Evolutionary conservation across 92 coral and sea anemone genomes (phyloP).

Genomic region (Porites divaricata): DNA sequence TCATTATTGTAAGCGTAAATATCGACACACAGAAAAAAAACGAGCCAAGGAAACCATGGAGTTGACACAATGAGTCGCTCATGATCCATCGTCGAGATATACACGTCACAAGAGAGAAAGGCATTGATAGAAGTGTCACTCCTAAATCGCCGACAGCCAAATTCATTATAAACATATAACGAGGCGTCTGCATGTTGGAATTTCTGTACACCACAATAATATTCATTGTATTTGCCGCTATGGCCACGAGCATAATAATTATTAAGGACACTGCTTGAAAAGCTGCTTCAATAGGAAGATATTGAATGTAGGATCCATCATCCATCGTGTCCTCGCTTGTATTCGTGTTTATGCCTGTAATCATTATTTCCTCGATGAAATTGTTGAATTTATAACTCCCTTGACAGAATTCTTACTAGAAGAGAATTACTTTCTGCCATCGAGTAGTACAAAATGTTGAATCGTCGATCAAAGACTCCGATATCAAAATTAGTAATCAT

Average conservation of each 20-base stretch:
- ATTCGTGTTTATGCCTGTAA: neutral
- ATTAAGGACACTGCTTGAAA: conserved; percentile 64
- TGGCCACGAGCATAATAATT: conserved; percentile 74
- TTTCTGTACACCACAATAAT: conserved; percentile 73
- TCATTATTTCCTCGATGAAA: conserved; percentile 9
- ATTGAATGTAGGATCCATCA: neutral
- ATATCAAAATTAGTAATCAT: neutral
- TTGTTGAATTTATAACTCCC: neutral
- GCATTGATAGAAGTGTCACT: conserved; percentile 85
- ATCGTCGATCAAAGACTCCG: conserved; percentile 10
- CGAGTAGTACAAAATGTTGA: neutral
- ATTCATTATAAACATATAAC: conserved; percentile 88
- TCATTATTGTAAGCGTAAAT: conserved; percentile 88
- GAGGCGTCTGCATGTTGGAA: conserved; percentile 86
- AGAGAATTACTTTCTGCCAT: neutral
- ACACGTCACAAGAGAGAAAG: conserved; percentile 79
- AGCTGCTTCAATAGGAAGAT: conserved; percentile 35
- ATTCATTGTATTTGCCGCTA: conserved; percentile 71
- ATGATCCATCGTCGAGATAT: conserved; percentile 83
- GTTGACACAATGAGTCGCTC: conserved; percentile 76
- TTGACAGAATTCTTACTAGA: neutral
- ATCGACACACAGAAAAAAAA: conserved; percentile 86
- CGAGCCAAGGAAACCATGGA: conserved; percentile 88
- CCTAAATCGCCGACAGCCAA: conserved; percentile 86
- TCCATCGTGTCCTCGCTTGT: conserved; percentile 12